Conservation (phyloP, 2,113 vertebrate species). For the Haliaeetus leucogaster region DNA sequence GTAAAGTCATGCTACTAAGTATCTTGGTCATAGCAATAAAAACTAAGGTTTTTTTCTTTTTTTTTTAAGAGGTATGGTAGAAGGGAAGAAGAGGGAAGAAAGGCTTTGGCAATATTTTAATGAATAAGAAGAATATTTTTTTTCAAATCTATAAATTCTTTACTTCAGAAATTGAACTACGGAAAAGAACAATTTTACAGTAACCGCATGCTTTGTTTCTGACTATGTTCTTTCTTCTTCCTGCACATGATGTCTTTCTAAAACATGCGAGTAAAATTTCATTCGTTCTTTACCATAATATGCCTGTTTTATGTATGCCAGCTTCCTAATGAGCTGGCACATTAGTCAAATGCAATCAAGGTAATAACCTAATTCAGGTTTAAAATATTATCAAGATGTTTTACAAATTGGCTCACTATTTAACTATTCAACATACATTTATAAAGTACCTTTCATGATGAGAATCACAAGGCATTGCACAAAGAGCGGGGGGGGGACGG, state of each 20-base stretch:
- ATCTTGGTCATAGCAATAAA: neutral
- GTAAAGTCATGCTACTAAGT: neutral
- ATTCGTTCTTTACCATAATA: neutral
- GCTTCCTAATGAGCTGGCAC: constrained; percentile 37
- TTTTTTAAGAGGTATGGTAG: neutral
- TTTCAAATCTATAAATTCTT: neutral
- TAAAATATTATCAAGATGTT: constrained; percentile 19
- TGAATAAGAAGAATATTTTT: neutral
- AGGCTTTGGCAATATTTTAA: neutral
- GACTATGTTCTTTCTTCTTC: neutral
- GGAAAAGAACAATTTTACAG: neutral
- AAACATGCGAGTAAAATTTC: neutral
- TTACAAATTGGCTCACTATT: constrained; percentile 31
- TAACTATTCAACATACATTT: constrained; percentile 2
- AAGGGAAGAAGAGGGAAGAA: neutral
- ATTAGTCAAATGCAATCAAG: constrained; percentile 57
- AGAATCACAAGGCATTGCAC: neutral
- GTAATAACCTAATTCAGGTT: constrained; percentile 49
- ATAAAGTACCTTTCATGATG: neutral
- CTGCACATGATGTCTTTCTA: neutral
- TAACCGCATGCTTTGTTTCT: neutral
- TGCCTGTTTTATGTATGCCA: neutral
- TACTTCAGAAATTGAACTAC: neutral
- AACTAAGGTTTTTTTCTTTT: neutral
- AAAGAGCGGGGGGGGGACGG: rapidly evolving